Base-by-base conservation (phyloP, 1,140 invertebrate genomes). In the Eriosoma lanigerum region DNA sequence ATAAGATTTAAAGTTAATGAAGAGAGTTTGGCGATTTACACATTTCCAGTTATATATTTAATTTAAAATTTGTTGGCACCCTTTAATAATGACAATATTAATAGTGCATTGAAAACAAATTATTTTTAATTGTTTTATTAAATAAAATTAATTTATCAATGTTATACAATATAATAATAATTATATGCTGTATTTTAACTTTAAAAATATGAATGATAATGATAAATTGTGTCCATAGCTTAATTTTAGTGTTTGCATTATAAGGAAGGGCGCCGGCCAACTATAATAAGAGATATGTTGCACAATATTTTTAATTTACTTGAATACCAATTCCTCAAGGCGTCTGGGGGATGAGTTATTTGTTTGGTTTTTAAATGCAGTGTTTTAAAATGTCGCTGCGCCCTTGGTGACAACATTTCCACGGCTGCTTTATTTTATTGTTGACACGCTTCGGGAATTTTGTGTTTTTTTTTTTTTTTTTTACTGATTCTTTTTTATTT, bases 401-500 rank as follows among this genome's bases (percentile, higher is more conserved):
- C 54, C 75, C 38, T 60, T 60, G 17, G 56, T n/a, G 1, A 44
- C 38, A 78, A 26, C 32, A 78, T 44, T 78, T 78, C 54, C 9
- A 58, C 60, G 75, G 19, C 17, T 17, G 75, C 75, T 78, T 78
- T 78, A 60, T 9, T 58, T 78, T 78, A 78, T 46, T 76, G 73
- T 76, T 60, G 38, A 78, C 75, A 78, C 56, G 75, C 75, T 78
- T 78, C 75, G 75, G 75, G 75, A 78, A 46, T 78, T 78, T 78
- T 78, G 75, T 62, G 73, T 76, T 76, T 76, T 58, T 50, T 32
- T 17, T 32, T 17, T 9, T 10, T 76, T 75, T 76, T 72, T 78
- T 48, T 62, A 76, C 54, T 78, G 75, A 78, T 46, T 58, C 75
- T 78, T 62, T 78, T 56, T 76, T 38, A 58, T 58, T 54, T 76